Conservation (phyloP, 2,888 invertebrate genomes). For the Tromatobia lineatoria region DNA sequence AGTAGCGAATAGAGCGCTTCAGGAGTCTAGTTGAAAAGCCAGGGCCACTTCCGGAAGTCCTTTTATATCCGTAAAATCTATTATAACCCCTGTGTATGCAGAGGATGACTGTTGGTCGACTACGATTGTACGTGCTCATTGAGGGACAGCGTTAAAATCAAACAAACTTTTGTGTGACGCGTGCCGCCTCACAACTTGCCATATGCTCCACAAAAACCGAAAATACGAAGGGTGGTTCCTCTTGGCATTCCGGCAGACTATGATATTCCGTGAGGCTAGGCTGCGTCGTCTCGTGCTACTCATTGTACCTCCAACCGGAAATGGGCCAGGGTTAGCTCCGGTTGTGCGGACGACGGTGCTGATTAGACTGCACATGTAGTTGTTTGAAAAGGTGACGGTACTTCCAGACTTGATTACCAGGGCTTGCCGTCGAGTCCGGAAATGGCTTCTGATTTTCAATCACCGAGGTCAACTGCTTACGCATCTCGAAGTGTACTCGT, state of each 20-base stretch:
- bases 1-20: constrained; percentile 14
- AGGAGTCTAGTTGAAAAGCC: constrained; percentile 45
- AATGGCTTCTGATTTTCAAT: constrained; percentile 17
- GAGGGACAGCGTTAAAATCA: constrained; percentile 33
- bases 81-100: not conserved
- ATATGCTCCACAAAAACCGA: constrained; percentile 16
- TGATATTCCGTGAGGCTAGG: not conserved
- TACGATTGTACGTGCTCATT: constrained; percentile 32
- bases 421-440: constrained; percentile 12
- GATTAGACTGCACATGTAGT: constrained; percentile 40
- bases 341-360: constrained; percentile 9
- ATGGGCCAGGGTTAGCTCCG: constrained; percentile 40
- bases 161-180: constrained; percentile 43
- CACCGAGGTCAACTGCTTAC: not conserved
- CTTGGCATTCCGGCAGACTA: not conserved
- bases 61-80: constrained; percentile 44
- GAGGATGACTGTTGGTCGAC: constrained; percentile 24
- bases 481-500: not conserved
- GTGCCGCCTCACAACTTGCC: constrained; percentile 16
- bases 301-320: constrained; percentile 50
- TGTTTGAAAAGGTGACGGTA: constrained; percentile 42
- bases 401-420: constrained; percentile 18
- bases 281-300: not conserved
- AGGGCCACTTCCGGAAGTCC: constrained; percentile 53
- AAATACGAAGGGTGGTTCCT: not conserved